Evolutionary conservation across 2,888 invertebrate genomes (phyloP).

Genomic region (Caenorhabditis becei): DNA sequence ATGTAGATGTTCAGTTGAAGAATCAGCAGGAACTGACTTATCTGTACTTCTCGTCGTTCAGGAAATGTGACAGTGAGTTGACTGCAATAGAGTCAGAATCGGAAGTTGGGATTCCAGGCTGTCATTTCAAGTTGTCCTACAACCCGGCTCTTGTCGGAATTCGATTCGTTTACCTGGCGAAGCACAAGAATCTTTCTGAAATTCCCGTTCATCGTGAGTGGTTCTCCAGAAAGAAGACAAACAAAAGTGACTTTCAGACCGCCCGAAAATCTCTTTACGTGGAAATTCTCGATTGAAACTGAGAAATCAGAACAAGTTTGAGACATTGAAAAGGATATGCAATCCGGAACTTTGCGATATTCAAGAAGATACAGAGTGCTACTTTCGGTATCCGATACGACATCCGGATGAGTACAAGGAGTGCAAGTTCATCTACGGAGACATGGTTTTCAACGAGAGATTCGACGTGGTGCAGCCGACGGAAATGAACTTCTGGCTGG

Average conservation of each 20-base stretch:
- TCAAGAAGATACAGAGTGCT: constrained; percentile 35
- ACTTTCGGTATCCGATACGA: constrained; percentile 24
- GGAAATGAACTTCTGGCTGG: constrained; percentile 25
- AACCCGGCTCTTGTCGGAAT: constrained; percentile 30
- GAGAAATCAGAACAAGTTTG: background rate
- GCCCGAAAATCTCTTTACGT: constrained; percentile 17
- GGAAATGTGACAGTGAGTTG: constrained; percentile 28
- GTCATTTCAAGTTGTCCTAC: constrained; percentile 19
- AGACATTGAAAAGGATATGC: constrained; percentile 11
- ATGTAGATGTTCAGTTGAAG: constrained; percentile 12
- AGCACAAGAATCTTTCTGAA: background rate
- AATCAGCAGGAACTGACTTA: constrained; percentile 30
- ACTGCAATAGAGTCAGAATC: too few species aligned
- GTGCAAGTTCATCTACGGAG: constrained; percentile 35
- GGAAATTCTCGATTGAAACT: constrained; percentile 35
- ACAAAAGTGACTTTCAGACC: constrained; percentile 17
- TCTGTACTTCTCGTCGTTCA: constrained; percentile 36
- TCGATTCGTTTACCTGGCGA: constrained; percentile 5
- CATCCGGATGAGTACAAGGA: background rate
- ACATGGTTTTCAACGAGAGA: constrained; percentile 23
- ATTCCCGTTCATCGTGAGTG: constrained; percentile 1
- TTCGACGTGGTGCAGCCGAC: constrained; percentile 10
- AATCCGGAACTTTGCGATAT: constrained; percentile 27
- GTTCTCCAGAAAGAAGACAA: background rate
- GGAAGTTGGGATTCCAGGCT: constrained; percentile 6